Percentiles rank a stretch among this genome's conserved stretches.
phyloP scores from a whole-genome alignment of 2,888 invertebrate species.

The Papilio demoleus region DNA sequence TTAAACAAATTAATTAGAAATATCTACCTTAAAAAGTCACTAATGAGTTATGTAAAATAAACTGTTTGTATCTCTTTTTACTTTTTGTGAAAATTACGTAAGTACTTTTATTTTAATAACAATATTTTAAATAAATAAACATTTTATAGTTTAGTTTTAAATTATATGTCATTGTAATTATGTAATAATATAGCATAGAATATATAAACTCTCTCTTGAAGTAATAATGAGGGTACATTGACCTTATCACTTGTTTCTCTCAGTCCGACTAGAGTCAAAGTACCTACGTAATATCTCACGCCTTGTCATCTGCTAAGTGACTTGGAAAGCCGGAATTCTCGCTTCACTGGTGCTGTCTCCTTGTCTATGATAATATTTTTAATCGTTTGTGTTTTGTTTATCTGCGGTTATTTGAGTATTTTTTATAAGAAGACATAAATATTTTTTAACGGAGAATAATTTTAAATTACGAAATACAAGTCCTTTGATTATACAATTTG shows the following conservation, averaged over 20 bases:
- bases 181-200: background rate
- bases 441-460: too few species aligned
- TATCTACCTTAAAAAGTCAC: background rate
- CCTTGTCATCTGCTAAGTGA: conserved; percentile 22
- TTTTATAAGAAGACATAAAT: too few species aligned
- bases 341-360: conserved; percentile 31
- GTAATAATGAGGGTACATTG: conserved; percentile 14
- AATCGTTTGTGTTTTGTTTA: background rate
- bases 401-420: background rate
- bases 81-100: conserved; percentile 1
- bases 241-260: conserved; percentile 13
- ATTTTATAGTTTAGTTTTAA: background rate
- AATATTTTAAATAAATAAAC: background rate
- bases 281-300: conserved; percentile 29
- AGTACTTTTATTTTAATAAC: background rate
- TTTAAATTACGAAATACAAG: too few species aligned
- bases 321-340: conserved; percentile 24
- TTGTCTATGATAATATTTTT: conserved; percentile 1
- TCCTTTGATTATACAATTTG: background rate
- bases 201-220: conserved; percentile 3
- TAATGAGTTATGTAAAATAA: conserved; percentile 9
- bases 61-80: background rate
- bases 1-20: background rate
- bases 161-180: background rate
- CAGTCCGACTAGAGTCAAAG: background rate